Conservation (phyloP, 2,888 invertebrate species). For the Matsumyia berberina region DNA sequence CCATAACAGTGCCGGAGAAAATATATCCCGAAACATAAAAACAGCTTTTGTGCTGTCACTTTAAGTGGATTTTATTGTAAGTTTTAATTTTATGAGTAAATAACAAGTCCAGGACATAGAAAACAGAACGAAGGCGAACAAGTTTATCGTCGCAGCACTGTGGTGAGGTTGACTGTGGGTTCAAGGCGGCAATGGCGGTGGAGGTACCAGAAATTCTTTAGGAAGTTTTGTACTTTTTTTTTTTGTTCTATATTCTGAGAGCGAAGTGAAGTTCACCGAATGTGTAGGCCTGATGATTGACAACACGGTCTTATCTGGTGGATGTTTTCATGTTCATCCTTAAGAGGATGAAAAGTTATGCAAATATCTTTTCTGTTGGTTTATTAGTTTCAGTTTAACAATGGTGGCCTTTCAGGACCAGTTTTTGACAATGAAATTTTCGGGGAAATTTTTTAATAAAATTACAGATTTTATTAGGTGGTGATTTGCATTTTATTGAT, state of each 20-base stretch:
- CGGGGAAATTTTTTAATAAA: neutral
- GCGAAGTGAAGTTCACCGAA: neutral
- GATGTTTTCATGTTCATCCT: constrained; percentile 2
- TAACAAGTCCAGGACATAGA: constrained; percentile 36
- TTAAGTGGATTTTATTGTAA: constrained; percentile 69
- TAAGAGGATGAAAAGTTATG: constrained; percentile 18
- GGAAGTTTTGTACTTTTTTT: constrained; percentile 47
- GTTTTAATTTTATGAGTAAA: constrained; percentile 60
- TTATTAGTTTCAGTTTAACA: constrained; percentile 1
- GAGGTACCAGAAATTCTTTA: neutral
- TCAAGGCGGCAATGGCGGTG: too few relatives aligned
- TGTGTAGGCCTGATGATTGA: constrained; percentile 16
- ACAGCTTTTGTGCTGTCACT: constrained; percentile 56
- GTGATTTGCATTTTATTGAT: constrained; percentile 8
- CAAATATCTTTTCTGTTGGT: neutral
- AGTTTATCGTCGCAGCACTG: constrained; percentile 23
- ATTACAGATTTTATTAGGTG: constrained; percentile 3
- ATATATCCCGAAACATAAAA: constrained; percentile 23
- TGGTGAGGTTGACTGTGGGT: constrained; percentile 15
- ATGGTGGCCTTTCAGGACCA: constrained; percentile 2
- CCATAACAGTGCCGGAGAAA: neutral
- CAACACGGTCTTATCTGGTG: constrained; percentile 19
- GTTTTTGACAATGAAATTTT: neutral
- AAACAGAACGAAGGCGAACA: constrained; percentile 19
- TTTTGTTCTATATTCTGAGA: constrained; percentile 38